These are phyloP conservation scores for Hydrolagus colliei DNA, from an alignment of 2,797 vertebrate species.

Conservation along the genomic window DNA sequence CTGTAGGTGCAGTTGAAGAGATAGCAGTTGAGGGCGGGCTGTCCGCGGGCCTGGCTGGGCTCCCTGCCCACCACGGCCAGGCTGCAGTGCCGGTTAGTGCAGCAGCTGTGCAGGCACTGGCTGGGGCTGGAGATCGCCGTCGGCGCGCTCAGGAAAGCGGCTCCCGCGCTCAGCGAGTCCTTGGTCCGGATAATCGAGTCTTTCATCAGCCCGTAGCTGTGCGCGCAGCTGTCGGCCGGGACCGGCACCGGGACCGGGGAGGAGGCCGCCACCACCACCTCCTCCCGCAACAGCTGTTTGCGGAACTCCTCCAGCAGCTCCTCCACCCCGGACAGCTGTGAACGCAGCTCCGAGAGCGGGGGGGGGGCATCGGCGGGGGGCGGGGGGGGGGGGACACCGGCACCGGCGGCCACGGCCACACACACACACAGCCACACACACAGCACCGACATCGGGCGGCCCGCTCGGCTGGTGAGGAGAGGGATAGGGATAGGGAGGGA, in stretches of 20 bases:
- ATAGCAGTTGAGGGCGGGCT: conserved; percentile 61
- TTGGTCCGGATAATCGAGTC: conserved; percentile 82
- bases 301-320: conserved; percentile 81
- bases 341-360: neutral
- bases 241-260: conserved; percentile 39
- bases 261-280: neutral
- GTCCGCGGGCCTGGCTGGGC: neutral
- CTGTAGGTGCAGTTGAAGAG: conserved; percentile 81
- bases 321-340: conserved; percentile 63
- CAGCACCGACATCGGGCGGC: conserved; percentile 16
- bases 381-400: neutral
- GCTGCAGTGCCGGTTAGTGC: conserved; percentile 73
- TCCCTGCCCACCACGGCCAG: conserved; percentile 75
- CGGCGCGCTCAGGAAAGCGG: conserved; percentile 74
- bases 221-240: conserved; percentile 56
- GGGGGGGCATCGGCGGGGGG: neutral
- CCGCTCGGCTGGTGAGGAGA: neutral
- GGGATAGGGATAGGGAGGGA: too few relatives aligned
- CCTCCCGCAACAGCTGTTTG: conserved; percentile 76
- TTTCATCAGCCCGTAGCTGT: conserved; percentile 58
- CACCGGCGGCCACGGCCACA: conserved; percentile 36
- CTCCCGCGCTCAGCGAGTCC: conserved; percentile 82
- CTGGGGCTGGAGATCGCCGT: conserved; percentile 60
- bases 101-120: conserved; percentile 83
- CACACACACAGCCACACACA: neutral